Evolutionary conservation across 2,113 vertebrate species (phyloP), one percentile per base, ranked within the genome.

Genomic region (Atrichornis clamosus): DNA sequence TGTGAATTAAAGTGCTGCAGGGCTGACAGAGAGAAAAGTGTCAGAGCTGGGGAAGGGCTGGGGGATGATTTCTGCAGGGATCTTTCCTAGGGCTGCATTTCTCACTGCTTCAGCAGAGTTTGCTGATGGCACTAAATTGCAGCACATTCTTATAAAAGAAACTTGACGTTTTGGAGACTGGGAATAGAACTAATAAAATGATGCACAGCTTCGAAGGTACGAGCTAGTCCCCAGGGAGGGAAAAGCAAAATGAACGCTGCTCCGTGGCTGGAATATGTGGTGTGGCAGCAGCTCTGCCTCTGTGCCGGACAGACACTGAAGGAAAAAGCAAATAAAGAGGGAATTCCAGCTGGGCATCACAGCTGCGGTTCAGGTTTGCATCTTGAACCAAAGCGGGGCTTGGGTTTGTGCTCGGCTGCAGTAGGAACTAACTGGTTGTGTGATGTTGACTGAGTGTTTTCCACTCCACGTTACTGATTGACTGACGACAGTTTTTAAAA

Each of bases 111-210:
- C 68, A 55, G 64, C 28, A 15, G 72, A 80, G 79, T 90, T 85
- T 96, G 92, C 87, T 86, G 68, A 85, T 87, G 94, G 79, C 63
- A 92, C 59, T 93, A 81, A 95, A 95, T 72, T 86, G 88, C 78
- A 92, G 68, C 42, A 69, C 64, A 70, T 86, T 78, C 82, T 23
- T 86, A 90, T 90, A 63, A 72, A 90, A 90, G 85, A n/a, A 78
- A n/a, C 41, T 56, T 5, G 11, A 33, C 2, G 0, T 80, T 93
- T 90, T 81, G 86, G 72, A 86, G 64, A 2, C 76, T 94, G 93
- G 92, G 93, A 95, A 86, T 77, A 86, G 85, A 94, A 81, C 72
- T 92, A 94, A 94, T 94, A 90, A 94, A 95, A 95, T 75, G 88
- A 81, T 93, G 58, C 53, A 76, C 80, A 90, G 72, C 83, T 84